phyloP scores from a whole-genome alignment of 2,113 vertebrate genomes.

The Dolichotis patagonum region DNA sequence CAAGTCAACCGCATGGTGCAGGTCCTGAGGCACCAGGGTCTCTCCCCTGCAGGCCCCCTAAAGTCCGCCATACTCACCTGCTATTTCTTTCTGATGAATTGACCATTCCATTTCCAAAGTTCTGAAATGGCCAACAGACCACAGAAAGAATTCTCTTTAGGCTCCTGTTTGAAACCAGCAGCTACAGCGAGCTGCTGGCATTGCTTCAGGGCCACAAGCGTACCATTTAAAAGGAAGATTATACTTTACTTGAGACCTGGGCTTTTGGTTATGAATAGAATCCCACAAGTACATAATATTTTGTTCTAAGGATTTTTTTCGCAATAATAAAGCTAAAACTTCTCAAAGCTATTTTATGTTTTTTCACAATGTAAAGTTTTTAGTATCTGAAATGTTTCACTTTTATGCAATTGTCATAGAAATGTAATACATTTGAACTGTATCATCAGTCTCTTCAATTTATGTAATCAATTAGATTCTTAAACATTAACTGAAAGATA shows the following conservation, averaged over 20 bases:
- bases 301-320: conserved; percentile 38
- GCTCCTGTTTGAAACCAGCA: no score
- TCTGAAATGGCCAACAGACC: no score
- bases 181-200: no score
- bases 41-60: no score
- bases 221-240: conserved; percentile 49
- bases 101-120: no score
- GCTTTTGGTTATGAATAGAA: conserved; percentile 59
- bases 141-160: no score
- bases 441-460: conserved; percentile 26
- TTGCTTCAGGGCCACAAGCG: no score
- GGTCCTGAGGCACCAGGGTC: no score
- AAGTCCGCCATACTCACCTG: no score
- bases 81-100: no score
- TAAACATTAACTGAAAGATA: not conserved
- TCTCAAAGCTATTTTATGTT: conserved; percentile 29
- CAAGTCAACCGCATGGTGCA: no score
- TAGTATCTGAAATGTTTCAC: conserved; percentile 22
- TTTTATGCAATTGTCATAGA: conserved; percentile 37
- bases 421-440: conserved; percentile 36
- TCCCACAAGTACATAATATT: conserved; percentile 53
- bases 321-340: not conserved
- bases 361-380: conserved; percentile 57
- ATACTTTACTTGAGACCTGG: not conserved
- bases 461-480: not conserved